A percentile compares a stretch with the other conserved stretches of the same genome.
Evolutionary conservation across 2,797 vertebrate species (phyloP).

Genomic region (Enteromius radiatus): DNA sequence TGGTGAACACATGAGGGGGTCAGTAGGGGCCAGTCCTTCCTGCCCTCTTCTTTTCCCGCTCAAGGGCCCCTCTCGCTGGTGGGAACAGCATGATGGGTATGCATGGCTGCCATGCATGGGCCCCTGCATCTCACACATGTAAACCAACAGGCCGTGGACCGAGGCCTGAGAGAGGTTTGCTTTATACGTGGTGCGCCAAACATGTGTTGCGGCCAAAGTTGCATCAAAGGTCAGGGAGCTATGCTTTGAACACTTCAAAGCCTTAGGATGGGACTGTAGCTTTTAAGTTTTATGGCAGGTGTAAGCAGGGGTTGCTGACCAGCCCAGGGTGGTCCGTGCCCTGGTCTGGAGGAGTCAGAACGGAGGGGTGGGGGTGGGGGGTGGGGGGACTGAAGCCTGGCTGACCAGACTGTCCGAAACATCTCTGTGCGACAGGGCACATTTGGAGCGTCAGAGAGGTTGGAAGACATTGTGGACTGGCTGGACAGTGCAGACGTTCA

Average conservation of each 20-base stretch:
- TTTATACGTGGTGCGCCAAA: conserved; percentile 86
- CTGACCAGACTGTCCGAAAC: conserved; percentile 77
- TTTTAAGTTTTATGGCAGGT: conserved; percentile 98
- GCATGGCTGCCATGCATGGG: conserved; percentile 78
- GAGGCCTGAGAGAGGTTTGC: conserved; percentile 65
- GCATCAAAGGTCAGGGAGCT: conserved; percentile 91
- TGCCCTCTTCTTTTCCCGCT: conserved; percentile 69
- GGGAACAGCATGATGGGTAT: conserved; percentile 63
- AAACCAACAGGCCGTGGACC: conserved; percentile 81
- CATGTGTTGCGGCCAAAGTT: conserved; percentile 86
- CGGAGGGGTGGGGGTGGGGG: conserved; percentile 65
- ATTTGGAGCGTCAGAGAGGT: conserved; percentile 75
- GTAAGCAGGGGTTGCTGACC: conserved; percentile 92
- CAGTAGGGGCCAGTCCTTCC: conserved; percentile 65
- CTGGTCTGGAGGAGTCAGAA: conserved; percentile 70
- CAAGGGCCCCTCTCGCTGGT: conserved; percentile 62
- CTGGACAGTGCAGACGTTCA: conserved; percentile 90
- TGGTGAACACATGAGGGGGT: conserved; percentile 60
- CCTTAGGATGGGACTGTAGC: conserved; percentile 82
- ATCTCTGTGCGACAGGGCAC: conserved; percentile 82
- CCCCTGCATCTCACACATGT: conserved; percentile 82
- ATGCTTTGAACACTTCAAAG: conserved; percentile 98
- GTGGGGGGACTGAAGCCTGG: conserved; percentile 52
- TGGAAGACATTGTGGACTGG: conserved; percentile 79
- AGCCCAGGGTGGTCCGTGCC: conserved; percentile 86